These are phyloP conservation scores for Leptopilina clavipes DNA, from an alignment of 1,140 invertebrate genomes.

Conservation along the genomic window DNA sequence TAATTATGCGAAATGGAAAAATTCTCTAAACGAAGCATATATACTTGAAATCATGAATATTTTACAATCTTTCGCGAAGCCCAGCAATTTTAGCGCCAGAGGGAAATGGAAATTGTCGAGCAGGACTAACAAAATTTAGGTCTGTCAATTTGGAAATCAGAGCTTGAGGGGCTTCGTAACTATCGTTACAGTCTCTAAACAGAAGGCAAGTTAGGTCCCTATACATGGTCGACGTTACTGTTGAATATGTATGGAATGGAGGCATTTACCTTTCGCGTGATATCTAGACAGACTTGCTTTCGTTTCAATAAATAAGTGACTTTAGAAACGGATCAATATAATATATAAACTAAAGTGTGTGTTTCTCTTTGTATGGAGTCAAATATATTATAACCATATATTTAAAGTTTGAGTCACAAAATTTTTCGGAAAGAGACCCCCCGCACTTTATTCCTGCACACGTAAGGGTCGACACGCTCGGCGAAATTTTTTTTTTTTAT, in stretches of 20 bases:
- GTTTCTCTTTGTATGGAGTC: constrained; percentile 11
- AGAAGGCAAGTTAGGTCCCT: constrained; percentile 4
- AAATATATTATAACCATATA: constrained; percentile 38
- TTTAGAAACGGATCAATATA: constrained; percentile 38
- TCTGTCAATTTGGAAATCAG: constrained; percentile 30
- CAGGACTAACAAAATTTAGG: constrained; percentile 30
- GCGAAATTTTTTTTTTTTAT: neutral
- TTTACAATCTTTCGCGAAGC: neutral
- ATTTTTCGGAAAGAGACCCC: constrained; percentile 36
- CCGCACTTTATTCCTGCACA: no score
- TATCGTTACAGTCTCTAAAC: constrained; percentile 31
- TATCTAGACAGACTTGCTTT: constrained; percentile 19
- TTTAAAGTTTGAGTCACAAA: neutral
- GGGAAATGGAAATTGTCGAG: constrained; percentile 11
- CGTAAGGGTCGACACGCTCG: no score
- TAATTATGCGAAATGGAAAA: no score
- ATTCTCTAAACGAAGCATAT: neutral
- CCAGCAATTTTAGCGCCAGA: neutral
- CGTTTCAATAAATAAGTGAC: constrained; percentile 49
- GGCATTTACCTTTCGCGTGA: constrained; percentile 32
- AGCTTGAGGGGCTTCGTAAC: constrained; percentile 26
- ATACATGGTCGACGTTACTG: constrained; percentile 13
- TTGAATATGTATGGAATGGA: constrained; percentile 27
- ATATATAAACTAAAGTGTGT: neutral
- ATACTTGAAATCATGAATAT: neutral